These are phyloP conservation scores for Orthonevra nobilis DNA, from an alignment of 2,888 invertebrate species.

Conservation along the genomic window DNA sequence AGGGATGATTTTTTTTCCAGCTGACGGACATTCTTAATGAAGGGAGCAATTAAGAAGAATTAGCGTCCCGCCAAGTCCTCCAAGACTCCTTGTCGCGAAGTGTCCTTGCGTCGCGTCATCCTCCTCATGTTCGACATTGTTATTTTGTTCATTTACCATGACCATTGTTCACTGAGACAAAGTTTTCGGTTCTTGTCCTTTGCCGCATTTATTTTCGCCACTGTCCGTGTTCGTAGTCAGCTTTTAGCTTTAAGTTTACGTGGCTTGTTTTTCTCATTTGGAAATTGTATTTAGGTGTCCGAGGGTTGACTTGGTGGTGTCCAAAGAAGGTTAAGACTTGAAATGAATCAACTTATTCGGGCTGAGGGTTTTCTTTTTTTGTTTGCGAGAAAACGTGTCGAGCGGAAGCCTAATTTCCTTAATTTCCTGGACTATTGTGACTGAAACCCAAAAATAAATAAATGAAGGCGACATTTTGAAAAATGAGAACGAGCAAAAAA, in stretches of 20 bases:
- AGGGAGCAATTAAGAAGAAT: conserved; percentile 20
- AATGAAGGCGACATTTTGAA: neutral
- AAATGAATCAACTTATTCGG: neutral
- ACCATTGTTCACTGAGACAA: neutral
- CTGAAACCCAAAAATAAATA: neutral
- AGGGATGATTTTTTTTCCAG: neutral
- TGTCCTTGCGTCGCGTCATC: neutral
- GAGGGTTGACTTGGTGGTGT: neutral
- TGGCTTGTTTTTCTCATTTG: neutral
- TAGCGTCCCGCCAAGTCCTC: neutral
- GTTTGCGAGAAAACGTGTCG: neutral
- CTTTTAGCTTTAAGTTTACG: too few species aligned
- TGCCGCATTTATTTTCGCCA: neutral
- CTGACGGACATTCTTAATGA: conserved; percentile 17
- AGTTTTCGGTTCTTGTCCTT: neutral
- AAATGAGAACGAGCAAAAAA: neutral
- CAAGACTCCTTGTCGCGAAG: neutral
- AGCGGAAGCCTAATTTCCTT: conserved; percentile 1
- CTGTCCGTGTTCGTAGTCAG: neutral
- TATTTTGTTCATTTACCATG: neutral
- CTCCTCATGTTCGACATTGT: neutral
- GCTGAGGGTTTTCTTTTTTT: neutral
- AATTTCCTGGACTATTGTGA: neutral
- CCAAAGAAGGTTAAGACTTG: neutral
- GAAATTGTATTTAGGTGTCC: neutral